phyloP scores from a whole-genome alignment of 1,140 invertebrate genomes.

The Proctacanthus coquilletti region DNA sequence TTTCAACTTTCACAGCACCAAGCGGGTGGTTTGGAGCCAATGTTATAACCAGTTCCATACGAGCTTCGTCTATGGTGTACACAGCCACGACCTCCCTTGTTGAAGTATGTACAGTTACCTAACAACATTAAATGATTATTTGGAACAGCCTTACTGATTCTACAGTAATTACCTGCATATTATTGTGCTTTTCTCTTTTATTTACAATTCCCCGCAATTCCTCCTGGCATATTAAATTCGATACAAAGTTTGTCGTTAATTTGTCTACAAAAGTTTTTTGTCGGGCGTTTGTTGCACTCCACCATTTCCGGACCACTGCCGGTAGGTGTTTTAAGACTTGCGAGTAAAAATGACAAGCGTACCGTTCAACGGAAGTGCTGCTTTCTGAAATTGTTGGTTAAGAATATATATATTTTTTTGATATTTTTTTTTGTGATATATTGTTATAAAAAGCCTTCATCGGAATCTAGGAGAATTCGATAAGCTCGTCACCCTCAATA shows the following conservation, averaged over 20 bases:
- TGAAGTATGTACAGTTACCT: slow-evolving; percentile 54
- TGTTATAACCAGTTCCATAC: slow-evolving; percentile 60
- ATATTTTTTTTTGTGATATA: no score
- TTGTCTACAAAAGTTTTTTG: slow-evolving; percentile 54
- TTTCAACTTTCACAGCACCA: slow-evolving; percentile 50
- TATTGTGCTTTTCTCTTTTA: slow-evolving; percentile 38
- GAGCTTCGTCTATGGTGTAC: slow-evolving; percentile 67
- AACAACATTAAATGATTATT: slow-evolving; percentile 1
- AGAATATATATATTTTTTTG: no score
- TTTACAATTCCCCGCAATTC: slow-evolving; percentile 47
- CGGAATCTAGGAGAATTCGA: no score
- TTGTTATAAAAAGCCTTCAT: no score
- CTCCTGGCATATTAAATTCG: slow-evolving; percentile 48
- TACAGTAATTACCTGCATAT: slow-evolving; percentile 47
- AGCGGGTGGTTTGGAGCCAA: slow-evolving; percentile 71
- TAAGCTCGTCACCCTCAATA: no score
- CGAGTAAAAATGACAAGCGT: slow-evolving; percentile 52
- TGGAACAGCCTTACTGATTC: no score
- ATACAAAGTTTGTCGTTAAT: slow-evolving; percentile 57
- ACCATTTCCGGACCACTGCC: slow-evolving; percentile 71
- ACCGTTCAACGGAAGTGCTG: slow-evolving; percentile 38
- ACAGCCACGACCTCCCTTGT: slow-evolving; percentile 61
- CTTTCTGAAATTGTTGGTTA: no score
- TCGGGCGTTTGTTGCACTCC: slow-evolving; percentile 50
- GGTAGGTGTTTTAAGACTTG: slow-evolving; percentile 49